Evolutionary conservation across 2,888 invertebrate genomes (phyloP).

Genomic region (Troglohyphantes excavatus): DNA sequence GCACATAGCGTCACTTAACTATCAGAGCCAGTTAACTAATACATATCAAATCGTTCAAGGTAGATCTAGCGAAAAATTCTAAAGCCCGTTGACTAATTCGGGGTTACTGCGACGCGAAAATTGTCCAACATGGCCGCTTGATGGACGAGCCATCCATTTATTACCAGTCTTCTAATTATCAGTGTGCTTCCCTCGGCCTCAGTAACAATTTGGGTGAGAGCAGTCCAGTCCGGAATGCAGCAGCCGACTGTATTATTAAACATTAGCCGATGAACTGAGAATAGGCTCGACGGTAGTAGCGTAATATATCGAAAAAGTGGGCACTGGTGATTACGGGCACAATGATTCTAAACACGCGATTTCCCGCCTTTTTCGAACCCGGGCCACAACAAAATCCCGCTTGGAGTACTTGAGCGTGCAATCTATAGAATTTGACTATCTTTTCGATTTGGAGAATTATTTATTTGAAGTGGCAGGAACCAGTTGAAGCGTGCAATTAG

Average conservation of each 20-base stretch:
- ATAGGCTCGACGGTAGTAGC: not conserved
- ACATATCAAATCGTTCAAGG: not conserved
- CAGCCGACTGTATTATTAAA: conserved; percentile 30
- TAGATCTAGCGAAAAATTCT: conserved; percentile 8
- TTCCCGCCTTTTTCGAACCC: not conserved
- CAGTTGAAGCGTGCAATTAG: no score
- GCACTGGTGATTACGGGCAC: not conserved
- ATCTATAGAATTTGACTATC: no score
- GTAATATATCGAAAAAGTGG: conserved; percentile 19
- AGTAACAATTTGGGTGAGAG: conserved; percentile 15
- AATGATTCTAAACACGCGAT: conserved; percentile 22
- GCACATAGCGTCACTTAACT: not conserved
- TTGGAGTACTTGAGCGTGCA: no score
- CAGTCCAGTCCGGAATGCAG: conserved; percentile 43
- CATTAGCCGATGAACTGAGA: conserved; percentile 14
- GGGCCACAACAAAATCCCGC: not conserved
- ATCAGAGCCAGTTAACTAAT: not conserved
- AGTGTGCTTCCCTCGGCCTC: conserved; percentile 26
- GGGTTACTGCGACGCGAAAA: conserved; percentile 65
- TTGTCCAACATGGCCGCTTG: conserved; percentile 34
- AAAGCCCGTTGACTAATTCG: conserved; percentile 43
- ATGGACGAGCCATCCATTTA: conserved; percentile 50
- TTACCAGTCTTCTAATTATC: conserved; percentile 56
- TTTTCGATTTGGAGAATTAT: no score
- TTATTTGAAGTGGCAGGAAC: no score